A percentile compares a stretch with the other conserved stretches of the same genome.
These are phyloP conservation scores for Echinarachnius parma DNA, from an alignment of 53 echinoderm and acorn worm species.

Conservation along the genomic window DNA sequence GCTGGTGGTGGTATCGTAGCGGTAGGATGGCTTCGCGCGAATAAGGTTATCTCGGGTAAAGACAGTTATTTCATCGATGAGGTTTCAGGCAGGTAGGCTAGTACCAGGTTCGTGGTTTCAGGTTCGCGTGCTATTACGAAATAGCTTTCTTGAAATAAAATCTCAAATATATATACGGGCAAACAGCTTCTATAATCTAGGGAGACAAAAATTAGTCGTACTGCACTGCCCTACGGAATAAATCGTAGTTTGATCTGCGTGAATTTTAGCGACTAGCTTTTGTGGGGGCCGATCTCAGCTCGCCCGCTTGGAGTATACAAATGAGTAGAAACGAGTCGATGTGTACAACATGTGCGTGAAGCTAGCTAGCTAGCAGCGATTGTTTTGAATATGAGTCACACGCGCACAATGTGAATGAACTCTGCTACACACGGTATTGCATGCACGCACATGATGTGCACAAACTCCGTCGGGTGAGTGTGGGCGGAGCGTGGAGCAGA, in stretches of 20 bases:
- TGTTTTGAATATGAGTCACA: conserved; percentile 23
- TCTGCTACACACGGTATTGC: conserved; percentile 11
- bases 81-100: conserved; percentile 1
- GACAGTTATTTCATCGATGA: conserved; percentile 1
- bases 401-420: conserved; percentile 51
- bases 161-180: no score
- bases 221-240: no score
- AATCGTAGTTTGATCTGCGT: no score
- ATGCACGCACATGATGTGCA: neutral
- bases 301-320: no score
- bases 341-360: conserved; percentile 2
- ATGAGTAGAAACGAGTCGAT: no score
- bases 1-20: neutral
- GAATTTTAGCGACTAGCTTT: no score
- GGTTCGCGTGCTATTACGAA: neutral
- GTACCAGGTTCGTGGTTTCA: conserved; percentile 8
- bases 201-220: no score
- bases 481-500: neutral
- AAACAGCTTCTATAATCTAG: no score
- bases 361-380: neutral
- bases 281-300: no score
- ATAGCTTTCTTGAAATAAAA: no score
- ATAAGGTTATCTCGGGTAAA: neutral
- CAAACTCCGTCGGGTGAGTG: neutral
- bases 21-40: neutral